Percentiles rank a stretch among this genome's conserved stretches.
Conservation (phyloP, 2,797 vertebrate genomes). For the Melopsittacus undulatus region DNA sequence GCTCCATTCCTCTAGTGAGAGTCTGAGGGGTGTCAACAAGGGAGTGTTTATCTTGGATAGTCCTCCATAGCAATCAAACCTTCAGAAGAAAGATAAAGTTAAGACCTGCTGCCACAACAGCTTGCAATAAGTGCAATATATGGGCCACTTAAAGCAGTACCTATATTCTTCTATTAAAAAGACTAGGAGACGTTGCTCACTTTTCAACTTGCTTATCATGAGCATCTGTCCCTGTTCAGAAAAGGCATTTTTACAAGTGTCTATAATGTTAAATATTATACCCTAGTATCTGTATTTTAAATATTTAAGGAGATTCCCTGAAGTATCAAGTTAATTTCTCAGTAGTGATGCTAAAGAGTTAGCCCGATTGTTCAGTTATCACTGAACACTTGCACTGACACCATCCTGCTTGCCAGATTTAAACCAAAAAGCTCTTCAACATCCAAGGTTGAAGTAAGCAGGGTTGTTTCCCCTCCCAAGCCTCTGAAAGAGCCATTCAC, state of each 20-base stretch:
- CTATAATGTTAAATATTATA: neutral
- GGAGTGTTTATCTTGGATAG: conserved; percentile 97
- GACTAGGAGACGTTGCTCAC: neutral
- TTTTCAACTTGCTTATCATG: neutral
- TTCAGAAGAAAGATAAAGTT: conserved; percentile 53
- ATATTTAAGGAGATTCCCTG: neutral
- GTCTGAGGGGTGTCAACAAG: conserved; percentile 86
- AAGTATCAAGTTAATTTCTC: neutral
- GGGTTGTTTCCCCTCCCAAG: neutral
- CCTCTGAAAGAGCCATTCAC: neutral
- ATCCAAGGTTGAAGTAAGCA: neutral
- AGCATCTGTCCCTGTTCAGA: neutral
- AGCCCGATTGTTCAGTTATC: neutral
- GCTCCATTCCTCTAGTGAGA: conserved; percentile 95
- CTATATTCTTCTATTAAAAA: neutral
- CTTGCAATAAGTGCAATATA: neutral
- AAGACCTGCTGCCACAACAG: neutral
- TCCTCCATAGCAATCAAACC: conserved; percentile 91
- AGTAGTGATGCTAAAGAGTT: neutral
- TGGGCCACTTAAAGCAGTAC: neutral
- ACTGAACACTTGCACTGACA: neutral
- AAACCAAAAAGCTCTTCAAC: neutral
- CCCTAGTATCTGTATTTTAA: neutral
- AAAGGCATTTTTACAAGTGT: neutral
- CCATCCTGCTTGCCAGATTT: neutral